A percentile compares a stretch with the other conserved stretches of the same genome.
Conservation (phyloP, 2,113 vertebrate genomes). For the Nycticebus coucang region DNA sequence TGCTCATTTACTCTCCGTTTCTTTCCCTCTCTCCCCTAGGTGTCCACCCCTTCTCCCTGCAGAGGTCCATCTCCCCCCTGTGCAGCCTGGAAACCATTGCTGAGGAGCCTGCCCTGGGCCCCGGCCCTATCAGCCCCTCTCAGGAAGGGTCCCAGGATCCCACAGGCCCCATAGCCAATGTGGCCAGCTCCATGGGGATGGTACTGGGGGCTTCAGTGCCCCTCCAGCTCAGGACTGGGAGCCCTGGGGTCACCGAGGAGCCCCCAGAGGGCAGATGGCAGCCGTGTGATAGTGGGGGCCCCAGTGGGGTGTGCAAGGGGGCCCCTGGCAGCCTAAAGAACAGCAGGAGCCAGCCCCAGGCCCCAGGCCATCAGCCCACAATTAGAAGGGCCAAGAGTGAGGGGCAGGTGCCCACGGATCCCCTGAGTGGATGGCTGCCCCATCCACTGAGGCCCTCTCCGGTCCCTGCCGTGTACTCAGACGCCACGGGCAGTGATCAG, state of each 20-base stretch:
- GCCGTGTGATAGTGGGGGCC: neutral
- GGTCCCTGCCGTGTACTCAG: conserved; percentile 87
- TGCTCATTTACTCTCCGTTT: neutral
- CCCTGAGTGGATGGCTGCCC: conserved; percentile 41
- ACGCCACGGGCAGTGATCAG: conserved; percentile 90
- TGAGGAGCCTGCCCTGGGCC: conserved; percentile 85
- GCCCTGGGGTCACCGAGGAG: neutral
- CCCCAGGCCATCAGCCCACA: conserved; percentile 48
- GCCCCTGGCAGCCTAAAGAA: neutral
- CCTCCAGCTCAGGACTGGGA: neutral
- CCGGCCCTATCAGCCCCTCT: conserved; percentile 58
- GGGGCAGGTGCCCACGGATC: conserved; percentile 82
- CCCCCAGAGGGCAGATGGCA: neutral
- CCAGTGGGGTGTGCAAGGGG: fast-evolving
- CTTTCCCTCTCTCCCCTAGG: conserved; percentile 80
- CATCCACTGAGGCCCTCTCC: conserved; percentile 78
- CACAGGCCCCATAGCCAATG: neutral
- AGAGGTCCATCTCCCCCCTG: conserved; percentile 86
- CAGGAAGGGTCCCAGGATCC: conserved; percentile 65
- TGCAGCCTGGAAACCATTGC: conserved; percentile 89
- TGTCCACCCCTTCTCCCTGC: conserved; percentile 81
- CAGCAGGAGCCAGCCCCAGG: neutral
- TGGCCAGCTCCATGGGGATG: neutral
- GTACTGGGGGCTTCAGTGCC: neutral
- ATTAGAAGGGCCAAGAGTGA: conserved; percentile 87